Evolutionary conservation across 2,888 invertebrate species (phyloP).

Genomic region (Microchrysa polita): DNA sequence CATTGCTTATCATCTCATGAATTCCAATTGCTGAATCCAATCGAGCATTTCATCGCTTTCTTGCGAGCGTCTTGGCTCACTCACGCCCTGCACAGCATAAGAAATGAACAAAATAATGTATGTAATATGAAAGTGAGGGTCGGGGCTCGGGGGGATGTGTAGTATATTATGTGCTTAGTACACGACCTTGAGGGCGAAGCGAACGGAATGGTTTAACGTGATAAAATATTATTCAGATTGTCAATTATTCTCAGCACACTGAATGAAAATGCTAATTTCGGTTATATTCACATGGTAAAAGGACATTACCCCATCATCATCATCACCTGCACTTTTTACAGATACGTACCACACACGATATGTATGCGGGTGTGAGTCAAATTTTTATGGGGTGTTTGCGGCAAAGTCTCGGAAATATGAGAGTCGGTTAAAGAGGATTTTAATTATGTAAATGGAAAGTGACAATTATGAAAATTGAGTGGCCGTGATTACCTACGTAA

Average conservation of each 20-base stretch:
- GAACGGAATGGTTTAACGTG: too few species aligned
- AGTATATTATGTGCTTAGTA: too few species aligned
- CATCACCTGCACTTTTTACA: background rate
- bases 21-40: slow-evolving; percentile 5
- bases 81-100: background rate
- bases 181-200: too few species aligned
- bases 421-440: background rate
- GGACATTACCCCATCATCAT: background rate
- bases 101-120: too few species aligned
- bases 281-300: background rate
- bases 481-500: background rate
- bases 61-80: too few species aligned
- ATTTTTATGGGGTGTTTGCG: background rate
- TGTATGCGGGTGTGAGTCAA: too few species aligned
- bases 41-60: background rate
- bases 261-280: slow-evolving; percentile 13
- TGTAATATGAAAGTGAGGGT: too few species aligned
- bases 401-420: background rate
- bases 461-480: background rate
- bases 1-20: slow-evolving; percentile 37
- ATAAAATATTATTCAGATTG: slow-evolving; percentile 9
- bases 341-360: background rate
- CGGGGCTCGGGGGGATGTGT: too few species aligned
- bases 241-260: slow-evolving; percentile 14
- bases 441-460: slow-evolving; percentile 18